Conservation (phyloP, 2,888 invertebrate species). For the Caenorhabditis doughertyi region DNA sequence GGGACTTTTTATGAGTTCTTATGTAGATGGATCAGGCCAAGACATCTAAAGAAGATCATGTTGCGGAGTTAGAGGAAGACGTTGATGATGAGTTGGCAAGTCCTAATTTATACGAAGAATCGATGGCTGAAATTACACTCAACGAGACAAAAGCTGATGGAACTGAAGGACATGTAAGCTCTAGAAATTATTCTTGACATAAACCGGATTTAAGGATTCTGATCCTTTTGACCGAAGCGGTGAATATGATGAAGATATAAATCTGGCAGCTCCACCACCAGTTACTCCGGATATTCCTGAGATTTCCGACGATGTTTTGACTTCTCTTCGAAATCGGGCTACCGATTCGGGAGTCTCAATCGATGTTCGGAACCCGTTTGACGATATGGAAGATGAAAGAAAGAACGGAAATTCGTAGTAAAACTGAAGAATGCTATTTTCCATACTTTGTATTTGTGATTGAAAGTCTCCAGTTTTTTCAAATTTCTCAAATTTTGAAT, state of each 20-base stretch:
- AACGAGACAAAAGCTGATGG: conserved; percentile 39
- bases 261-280: conserved; percentile 47
- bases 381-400: not conserved
- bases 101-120: conserved; percentile 52
- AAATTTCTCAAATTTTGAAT: too few species aligned
- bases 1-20: not conserved
- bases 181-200: not conserved
- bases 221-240: conserved; percentile 59
- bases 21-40: not conserved
- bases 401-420: not conserved
- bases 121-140: conserved; percentile 56
- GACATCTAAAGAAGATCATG: not conserved
- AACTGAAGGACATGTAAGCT: conserved; percentile 37
- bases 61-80: conserved; percentile 5
- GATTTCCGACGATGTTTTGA: not conserved
- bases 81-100: conserved; percentile 49
- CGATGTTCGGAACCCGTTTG: conserved; percentile 19
- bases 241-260: conserved; percentile 57
- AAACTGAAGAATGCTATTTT: not conserved
- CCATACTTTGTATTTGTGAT: not conserved
- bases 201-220: conserved; percentile 23
- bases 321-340: conserved; percentile 6
- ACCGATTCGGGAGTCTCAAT: not conserved
- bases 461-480: not conserved
- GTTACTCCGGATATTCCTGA: conserved; percentile 59